These are phyloP conservation scores for Grantiella picta DNA, from an alignment of 2,113 vertebrate species.

Conservation along the genomic window DNA sequence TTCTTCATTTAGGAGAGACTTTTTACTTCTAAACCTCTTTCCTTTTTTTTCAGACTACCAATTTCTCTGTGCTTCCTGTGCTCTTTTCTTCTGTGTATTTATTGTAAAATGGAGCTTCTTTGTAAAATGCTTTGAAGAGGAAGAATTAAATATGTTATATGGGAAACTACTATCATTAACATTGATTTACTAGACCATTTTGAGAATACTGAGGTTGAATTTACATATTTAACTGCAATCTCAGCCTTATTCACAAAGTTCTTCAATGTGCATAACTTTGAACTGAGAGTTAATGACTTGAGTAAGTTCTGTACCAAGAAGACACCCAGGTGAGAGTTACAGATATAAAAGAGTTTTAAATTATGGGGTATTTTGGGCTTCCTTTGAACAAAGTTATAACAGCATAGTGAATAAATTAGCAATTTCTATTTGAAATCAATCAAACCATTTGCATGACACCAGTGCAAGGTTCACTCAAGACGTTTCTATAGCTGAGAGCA, in stretches of 20 bases:
- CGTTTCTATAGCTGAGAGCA: neutral
- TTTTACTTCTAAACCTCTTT: neutral
- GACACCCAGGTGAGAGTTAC: neutral
- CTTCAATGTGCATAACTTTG: conserved; percentile 27
- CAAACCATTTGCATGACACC: conserved; percentile 16
- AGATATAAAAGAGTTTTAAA: conserved; percentile 23
- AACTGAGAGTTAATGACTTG: conserved; percentile 35
- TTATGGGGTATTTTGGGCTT: conserved; percentile 4
- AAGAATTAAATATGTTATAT: conserved; percentile 26
- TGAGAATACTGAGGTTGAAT: conserved; percentile 32
- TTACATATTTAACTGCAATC: conserved; percentile 47
- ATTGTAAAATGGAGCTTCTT: conserved; percentile 7
- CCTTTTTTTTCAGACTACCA: neutral
- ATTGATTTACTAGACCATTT: conserved; percentile 39
- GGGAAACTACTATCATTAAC: conserved; percentile 18
- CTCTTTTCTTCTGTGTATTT: neutral
- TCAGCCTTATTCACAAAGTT: conserved; percentile 49
- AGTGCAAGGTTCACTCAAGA: conserved; percentile 11
- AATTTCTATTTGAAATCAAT: conserved; percentile 42
- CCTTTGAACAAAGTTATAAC: conserved; percentile 24
- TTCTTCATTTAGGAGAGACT: neutral
- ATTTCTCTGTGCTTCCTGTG: neutral
- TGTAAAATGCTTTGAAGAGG: conserved; percentile 39
- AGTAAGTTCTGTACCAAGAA: neutral
- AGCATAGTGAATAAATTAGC: conserved; percentile 7